Evolutionary conservation across 2,888 invertebrate species (phyloP).

Genomic region (Hoplodrina blanda): DNA sequence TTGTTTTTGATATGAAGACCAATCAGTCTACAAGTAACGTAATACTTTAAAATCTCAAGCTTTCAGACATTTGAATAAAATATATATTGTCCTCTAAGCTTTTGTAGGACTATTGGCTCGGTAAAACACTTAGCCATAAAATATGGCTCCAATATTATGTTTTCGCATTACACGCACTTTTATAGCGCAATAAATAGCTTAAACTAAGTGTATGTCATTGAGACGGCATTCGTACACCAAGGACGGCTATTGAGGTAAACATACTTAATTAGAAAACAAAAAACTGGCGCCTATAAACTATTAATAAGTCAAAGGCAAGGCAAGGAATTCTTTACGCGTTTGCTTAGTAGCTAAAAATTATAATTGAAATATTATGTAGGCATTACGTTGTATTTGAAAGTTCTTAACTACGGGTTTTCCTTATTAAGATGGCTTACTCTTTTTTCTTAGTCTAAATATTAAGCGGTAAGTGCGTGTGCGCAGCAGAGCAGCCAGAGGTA

Average conservation of each 20-base stretch:
- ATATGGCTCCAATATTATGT: conserved; percentile 33
- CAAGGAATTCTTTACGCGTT: not conserved
- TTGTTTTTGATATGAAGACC: not conserved
- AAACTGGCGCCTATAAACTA: not conserved
- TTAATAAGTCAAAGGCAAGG: not conserved
- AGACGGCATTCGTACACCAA: conserved; percentile 40
- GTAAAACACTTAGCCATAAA: conserved; percentile 48
- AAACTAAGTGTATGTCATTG: conserved; percentile 42
- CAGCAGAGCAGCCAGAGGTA: not conserved
- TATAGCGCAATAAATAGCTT: conserved; percentile 54
- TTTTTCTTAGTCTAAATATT: not conserved
- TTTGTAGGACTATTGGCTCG: conserved; percentile 38
- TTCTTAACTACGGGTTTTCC: too few relatives aligned
- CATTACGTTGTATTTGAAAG: too few relatives aligned
- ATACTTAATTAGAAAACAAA: conserved; percentile 28
- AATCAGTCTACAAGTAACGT: not conserved
- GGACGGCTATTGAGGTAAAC: conserved; percentile 30
- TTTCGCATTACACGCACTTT: conserved; percentile 44
- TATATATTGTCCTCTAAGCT: conserved; percentile 10
- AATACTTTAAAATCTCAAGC: not conserved
- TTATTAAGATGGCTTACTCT: too few relatives aligned
- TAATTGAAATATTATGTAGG: not conserved
- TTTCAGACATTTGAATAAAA: not conserved
- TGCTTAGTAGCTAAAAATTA: not conserved
- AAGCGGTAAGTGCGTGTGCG: not conserved